These are phyloP conservation scores for Dinocampus coccinellae DNA, from an alignment of 2,888 invertebrate species.

Conservation along the genomic window DNA sequence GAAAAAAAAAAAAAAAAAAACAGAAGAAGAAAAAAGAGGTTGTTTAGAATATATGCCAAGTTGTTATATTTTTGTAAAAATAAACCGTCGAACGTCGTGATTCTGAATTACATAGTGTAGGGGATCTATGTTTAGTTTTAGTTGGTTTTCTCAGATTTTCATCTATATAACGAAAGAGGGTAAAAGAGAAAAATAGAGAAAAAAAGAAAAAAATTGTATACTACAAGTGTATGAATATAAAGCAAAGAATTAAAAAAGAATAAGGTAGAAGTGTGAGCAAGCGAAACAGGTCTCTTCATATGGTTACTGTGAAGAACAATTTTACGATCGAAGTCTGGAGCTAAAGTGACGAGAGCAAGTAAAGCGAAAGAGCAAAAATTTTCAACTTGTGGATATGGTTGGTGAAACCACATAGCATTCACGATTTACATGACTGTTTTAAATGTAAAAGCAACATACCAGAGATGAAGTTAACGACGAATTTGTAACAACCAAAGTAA, in stretches of 20 bases:
- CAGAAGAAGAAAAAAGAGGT: neutral
- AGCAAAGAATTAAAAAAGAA: neutral
- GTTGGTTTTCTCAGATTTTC: conserved; percentile 58
- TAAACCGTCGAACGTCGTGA: conserved; percentile 21
- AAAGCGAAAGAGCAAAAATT: neutral
- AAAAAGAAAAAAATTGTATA: neutral
- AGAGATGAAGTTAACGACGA: conserved; percentile 4
- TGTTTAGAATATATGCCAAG: conserved; percentile 1
- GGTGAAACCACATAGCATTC: neutral
- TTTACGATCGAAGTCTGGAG: conserved; percentile 41
- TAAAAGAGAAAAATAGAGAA: neutral
- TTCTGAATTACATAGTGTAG: conserved; percentile 21
- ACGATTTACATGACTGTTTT: conserved; percentile 13
- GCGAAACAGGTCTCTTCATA: conserved; percentile 37
- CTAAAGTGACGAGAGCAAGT: conserved; percentile 4
- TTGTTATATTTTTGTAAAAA: conserved; percentile 16
- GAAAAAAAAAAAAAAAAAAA: neutral
- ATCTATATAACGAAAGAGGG: conserved; percentile 39
- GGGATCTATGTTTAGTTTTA: conserved; percentile 58
- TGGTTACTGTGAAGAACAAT: conserved; percentile 26
- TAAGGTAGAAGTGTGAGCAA: neutral
- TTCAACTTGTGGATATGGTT: neutral
- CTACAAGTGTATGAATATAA: neutral
- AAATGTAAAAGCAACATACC: neutral
- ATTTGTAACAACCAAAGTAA: conserved; percentile 6